Base-by-base conservation (phyloP, 2,888 invertebrate genomes). In the Pristionchus maxplancki region DNA sequence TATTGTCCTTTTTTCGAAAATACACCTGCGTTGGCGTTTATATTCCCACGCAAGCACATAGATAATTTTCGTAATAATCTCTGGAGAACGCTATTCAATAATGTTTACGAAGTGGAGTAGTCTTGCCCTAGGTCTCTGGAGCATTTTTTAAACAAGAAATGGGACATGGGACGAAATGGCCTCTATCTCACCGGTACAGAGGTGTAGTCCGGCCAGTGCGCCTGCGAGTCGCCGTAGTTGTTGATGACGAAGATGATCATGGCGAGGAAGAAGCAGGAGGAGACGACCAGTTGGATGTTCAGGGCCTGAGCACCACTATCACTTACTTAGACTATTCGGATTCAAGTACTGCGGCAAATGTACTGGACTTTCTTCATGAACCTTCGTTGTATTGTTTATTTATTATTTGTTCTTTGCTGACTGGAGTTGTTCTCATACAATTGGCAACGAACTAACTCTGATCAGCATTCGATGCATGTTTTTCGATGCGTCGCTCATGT, bases 191-290 rank as follows among this genome's bases (percentile, higher is more conserved):
- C 82, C 82, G 82, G 82, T 24, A 83, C 82, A 1, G 82, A 83
- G 24, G 82, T 53, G 37, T 83, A 83, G 34, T 83, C 82, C 1
- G 82, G 82, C 50, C 50, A 83, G 34, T 34, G 44, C 53, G 24
- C 31, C 20, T 83, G 28, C 6, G 28, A 13, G 17, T 34, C 34
- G 6, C 34, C 24, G 37, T 83, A 83, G 37, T 53, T 83, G 37
- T 83, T 83, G 50, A 83, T 50, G 53, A 83, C 82, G 53, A 53
- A 83, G 50, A 83, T 83, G 82, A 83, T 31, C 53, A 53, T 53
- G 17, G 82, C 82, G 17, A 28, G 34, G 53, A 83, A 83, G 82
- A 83, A 83, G 37, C 82, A 83, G 31, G 82, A 83, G 13, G 82
- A 17, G 9, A 83, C 53, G 15, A 83, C 53, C 53, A 83, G 50